Percentiles rank a stretch among this genome's conserved stretches.
Conservation (phyloP, 2,797 vertebrate species). For the Odontamblyopus rebecca region DNA sequence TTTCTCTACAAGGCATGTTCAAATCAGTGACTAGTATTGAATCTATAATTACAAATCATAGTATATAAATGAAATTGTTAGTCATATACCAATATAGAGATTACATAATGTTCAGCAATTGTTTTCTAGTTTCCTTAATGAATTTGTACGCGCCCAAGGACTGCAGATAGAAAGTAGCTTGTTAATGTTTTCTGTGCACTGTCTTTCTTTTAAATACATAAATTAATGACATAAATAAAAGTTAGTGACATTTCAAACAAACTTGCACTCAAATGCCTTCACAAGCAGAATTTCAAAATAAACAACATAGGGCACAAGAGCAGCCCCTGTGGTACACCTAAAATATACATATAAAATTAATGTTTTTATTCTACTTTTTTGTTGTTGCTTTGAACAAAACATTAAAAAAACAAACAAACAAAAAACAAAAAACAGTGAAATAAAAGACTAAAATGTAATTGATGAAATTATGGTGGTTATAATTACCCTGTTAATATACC, state of each 20-base stretch:
- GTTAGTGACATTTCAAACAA: not conserved
- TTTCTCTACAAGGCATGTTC: not conserved
- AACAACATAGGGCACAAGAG: not conserved
- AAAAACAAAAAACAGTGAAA: not conserved
- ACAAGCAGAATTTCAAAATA: not conserved
- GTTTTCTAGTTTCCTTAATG: not conserved
- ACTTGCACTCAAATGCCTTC: not conserved
- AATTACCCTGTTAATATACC: no score
- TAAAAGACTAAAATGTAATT: not conserved
- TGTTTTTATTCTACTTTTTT: no score
- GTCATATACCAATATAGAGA: not conserved
- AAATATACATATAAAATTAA: no score
- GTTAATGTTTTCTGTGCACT: no score
- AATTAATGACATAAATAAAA: no score
- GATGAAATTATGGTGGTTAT: no score
- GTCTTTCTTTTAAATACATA: no score
- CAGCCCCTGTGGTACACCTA: not conserved
- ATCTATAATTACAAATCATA: not conserved
- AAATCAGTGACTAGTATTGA: slow-evolving; percentile 8
- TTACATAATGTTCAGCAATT: not conserved
- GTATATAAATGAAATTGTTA: not conserved
- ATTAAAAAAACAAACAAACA: not conserved
- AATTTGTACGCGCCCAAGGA: no score
- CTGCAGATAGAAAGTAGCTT: no score
- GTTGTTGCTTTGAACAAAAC: not conserved